Base-by-base conservation (phyloP, 2,888 invertebrate genomes). In the Aquatica leii region DNA sequence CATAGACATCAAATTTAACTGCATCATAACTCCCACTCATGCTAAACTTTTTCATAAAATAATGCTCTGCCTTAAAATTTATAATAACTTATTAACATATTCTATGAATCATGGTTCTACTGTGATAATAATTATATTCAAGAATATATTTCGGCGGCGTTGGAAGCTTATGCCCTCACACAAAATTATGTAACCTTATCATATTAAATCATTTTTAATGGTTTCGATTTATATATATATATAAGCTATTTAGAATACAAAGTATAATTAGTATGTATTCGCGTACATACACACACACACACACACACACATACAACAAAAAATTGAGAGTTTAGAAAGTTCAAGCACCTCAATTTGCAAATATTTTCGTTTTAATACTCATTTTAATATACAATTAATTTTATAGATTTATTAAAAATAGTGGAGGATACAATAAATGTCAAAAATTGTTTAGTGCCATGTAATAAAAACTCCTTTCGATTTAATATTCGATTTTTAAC, bases 61-160 rank as follows among this genome's bases (percentile, higher is more conserved):
- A 53, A 62, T 52, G 61, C 66, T 49, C 41, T 58, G 48, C 59
- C 55, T 63, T 59, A 40, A 35, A 59, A 54, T 53, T 65, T 65
- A 63, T 62, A 62, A 61, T 59, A 59, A 66, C 61, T 67, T 48
- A 70, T 70, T 70, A 70, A 65, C 70, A 67, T 69, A 70, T 63
- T 59, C 60, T 67, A 62, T 69, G 69, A 69, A 65, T 68, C 66
- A 69, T 62, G 31, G 53, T 53, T 62, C 51, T 57, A 52, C 37
- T 21, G 52, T 50, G 59, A 48, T 59, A 65, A 64, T 70, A n/a
- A n/a, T n/a, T 68, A 67, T 63, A 56, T 63, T 56, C 55, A 17
- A 37, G 18, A 52, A 52, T 40, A 31, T 46, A 40, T 52, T 48
- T 59, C 52, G 53, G 59, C 43, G 21, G 40, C 31, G 34, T 52